Evolutionary conservation across 2,888 invertebrate species (phyloP).

Genomic region (Oasisia sp.): DNA sequence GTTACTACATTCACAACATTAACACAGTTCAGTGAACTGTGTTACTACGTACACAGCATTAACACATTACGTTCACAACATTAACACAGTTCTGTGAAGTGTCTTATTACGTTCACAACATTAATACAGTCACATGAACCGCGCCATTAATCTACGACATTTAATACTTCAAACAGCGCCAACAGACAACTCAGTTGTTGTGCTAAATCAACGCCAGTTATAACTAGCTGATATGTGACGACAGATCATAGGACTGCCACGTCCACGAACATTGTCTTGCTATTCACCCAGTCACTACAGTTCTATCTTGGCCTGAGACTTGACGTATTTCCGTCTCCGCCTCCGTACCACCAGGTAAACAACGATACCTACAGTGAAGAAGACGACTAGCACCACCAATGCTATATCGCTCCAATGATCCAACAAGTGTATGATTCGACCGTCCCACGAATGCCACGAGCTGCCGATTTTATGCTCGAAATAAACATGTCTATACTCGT

Average conservation of each 20-base stretch:
- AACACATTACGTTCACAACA: too few species aligned
- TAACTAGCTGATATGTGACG: neutral
- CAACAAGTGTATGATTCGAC: constrained; percentile 13
- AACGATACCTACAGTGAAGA: neutral
- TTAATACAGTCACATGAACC: too few species aligned
- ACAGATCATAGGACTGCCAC: neutral
- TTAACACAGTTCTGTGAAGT: too few species aligned
- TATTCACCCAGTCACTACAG: neutral
- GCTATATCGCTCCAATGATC: constrained; percentile 24
- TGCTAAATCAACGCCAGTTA: neutral
- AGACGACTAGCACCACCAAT: neutral
- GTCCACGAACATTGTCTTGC: neutral
- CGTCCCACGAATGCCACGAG: constrained; percentile 27
- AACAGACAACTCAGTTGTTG: too few species aligned
- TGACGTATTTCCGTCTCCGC: neutral
- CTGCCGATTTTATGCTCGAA: constrained; percentile 20
- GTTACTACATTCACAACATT: too few species aligned
- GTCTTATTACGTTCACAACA: too few species aligned
- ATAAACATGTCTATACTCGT: constrained; percentile 9
- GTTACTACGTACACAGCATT: too few species aligned
- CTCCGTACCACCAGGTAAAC: neutral
- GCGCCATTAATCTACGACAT: too few species aligned
- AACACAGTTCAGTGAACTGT: too few species aligned
- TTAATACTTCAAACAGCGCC: too few species aligned
- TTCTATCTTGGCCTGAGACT: neutral